A percentile compares a stretch with the other conserved stretches of the same genome.
phyloP scores from a whole-genome alignment of 2,113 vertebrate genomes.

The Perca schrenkii region DNA sequence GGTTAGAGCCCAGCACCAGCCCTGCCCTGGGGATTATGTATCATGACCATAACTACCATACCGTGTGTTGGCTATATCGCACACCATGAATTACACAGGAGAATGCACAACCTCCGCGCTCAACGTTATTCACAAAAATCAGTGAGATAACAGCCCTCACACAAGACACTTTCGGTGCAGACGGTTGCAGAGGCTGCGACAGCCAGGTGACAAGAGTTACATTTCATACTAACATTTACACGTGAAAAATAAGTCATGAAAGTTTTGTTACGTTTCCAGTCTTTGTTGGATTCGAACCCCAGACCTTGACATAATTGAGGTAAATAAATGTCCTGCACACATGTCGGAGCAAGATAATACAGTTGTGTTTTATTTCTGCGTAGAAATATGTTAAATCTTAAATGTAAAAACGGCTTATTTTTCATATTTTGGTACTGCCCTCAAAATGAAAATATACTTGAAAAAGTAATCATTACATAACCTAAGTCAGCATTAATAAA shows the following conservation, averaged over 20 bases:
- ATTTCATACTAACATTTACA: constrained; percentile 12
- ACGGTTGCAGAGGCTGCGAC: constrained; percentile 17
- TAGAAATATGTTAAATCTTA: neutral
- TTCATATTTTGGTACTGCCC: neutral
- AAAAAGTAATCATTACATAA: neutral
- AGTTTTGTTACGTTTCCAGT: neutral
- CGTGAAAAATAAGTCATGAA: neutral
- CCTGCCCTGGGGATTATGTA: constrained; percentile 65
- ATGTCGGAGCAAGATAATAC: neutral
- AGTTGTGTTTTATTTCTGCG: neutral
- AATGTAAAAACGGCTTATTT: neutral
- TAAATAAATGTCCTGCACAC: neutral
- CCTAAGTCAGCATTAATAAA: neutral
- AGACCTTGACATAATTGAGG: neutral
- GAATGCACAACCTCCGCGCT: constrained; percentile 60
- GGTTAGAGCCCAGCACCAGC: constrained; percentile 30
- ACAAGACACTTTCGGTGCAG: constrained; percentile 10
- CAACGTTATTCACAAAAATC: constrained; percentile 50
- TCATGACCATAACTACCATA: constrained; percentile 64
- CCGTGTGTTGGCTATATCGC: constrained; percentile 63
- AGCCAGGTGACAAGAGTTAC: constrained; percentile 8
- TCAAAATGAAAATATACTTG: neutral
- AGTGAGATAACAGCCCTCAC: constrained; percentile 23
- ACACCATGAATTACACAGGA: constrained; percentile 70
- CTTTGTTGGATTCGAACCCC: neutral